Percentiles rank a stretch among this genome's conserved stretches.
phyloP scores from a whole-genome alignment of 1,140 invertebrate species.

The Triops longicaudatus region DNA sequence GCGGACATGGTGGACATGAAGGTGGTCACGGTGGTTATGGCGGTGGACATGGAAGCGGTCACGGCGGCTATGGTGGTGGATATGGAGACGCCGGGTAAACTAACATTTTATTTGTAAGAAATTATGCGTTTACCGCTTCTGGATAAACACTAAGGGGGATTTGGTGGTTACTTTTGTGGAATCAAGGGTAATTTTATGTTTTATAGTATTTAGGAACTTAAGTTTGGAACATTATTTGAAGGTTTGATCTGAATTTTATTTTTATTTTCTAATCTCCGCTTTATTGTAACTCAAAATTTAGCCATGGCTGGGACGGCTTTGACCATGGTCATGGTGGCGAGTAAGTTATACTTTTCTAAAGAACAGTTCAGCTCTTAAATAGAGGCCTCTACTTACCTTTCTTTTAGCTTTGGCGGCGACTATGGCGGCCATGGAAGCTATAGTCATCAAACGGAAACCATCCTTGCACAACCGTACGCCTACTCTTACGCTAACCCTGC shows the following conservation, averaged over 20 bases:
- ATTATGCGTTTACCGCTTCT: too few relatives aligned
- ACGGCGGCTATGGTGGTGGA: too few relatives aligned
- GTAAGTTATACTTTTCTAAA: not conserved
- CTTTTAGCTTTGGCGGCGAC: not conserved
- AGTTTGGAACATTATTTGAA: too few relatives aligned
- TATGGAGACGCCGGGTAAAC: too few relatives aligned
- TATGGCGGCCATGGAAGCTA: not conserved
- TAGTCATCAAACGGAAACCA: not conserved
- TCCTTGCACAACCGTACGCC: not conserved
- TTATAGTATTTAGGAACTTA: too few relatives aligned
- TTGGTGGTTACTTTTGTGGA: too few relatives aligned
- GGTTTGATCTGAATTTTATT: not conserved
- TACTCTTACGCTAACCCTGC: not conserved
- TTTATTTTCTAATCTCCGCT: not conserved
- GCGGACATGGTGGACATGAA: too few relatives aligned
- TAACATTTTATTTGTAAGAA: too few relatives aligned
- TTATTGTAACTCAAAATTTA: not conserved
- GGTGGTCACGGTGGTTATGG: too few relatives aligned
- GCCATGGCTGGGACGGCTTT: not conserved
- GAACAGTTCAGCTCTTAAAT: not conserved
- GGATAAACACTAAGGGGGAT: too few relatives aligned
- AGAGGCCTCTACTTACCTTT: not conserved
- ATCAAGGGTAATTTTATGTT: too few relatives aligned
- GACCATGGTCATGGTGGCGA: not conserved
- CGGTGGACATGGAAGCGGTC: too few relatives aligned